These are phyloP conservation scores for Lepeophtheirus nordmannii DNA, from an alignment of 2,888 invertebrate species.

Conservation along the genomic window DNA sequence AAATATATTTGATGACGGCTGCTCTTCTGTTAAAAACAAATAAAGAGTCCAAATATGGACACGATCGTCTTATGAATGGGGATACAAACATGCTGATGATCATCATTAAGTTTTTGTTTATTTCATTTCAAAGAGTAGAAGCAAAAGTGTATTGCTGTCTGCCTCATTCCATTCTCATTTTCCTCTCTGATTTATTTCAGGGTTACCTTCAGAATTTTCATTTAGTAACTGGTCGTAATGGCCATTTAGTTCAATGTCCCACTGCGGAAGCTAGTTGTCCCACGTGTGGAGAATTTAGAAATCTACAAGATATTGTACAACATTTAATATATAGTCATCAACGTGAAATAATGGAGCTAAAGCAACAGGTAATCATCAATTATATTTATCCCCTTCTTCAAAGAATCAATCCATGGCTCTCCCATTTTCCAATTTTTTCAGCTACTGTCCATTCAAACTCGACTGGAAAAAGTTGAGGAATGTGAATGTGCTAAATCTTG, in stretches of 20 bases:
- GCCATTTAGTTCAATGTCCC: constrained; percentile 71
- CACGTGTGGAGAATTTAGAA: constrained; percentile 72
- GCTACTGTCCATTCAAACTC: constrained; percentile 63
- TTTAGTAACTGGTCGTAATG: constrained; percentile 67
- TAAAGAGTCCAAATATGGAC: no score
- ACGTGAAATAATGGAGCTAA: constrained; percentile 12
- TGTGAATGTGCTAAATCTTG: constrained; percentile 83
- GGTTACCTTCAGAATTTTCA: constrained; percentile 73
- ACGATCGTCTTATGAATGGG: no score
- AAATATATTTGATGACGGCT: no score
- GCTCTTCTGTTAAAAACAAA: no score
- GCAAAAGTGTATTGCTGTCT: no score
- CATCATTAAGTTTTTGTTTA: no score
- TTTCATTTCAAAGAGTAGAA: no score
- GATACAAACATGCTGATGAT: no score
- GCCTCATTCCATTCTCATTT: no score
- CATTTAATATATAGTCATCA: constrained; percentile 48
- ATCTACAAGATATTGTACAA: constrained; percentile 64
- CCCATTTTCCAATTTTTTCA: constrained; percentile 34
- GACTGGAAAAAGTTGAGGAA: constrained; percentile 60
- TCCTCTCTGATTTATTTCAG: constrained; percentile 37
- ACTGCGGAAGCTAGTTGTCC: constrained; percentile 71
- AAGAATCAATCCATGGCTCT: no score
- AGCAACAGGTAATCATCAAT: background rate
- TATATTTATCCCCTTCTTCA: background rate